A percentile compares a stretch with the other conserved stretches of the same genome.
Conservation (phyloP, 2,113 vertebrate genomes). For the Arothron firmamentum region DNA sequence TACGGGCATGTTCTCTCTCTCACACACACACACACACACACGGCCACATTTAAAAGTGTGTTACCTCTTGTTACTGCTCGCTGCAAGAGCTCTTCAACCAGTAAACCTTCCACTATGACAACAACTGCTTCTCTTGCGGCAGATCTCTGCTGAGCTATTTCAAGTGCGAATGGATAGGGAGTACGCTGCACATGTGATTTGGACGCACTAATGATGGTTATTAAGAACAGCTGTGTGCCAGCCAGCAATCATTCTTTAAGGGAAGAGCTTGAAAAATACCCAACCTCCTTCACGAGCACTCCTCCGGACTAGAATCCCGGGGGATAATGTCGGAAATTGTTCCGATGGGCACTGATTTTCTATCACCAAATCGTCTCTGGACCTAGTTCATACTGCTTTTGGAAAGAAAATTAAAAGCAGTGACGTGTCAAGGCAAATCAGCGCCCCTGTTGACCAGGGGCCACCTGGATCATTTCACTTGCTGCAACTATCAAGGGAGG, state of each 20-base stretch:
- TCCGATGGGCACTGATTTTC: slow-evolving; percentile 20
- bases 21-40: no score
- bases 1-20: no score
- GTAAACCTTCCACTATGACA: not conserved
- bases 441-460: slow-evolving; percentile 19
- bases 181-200: slow-evolving; percentile 41
- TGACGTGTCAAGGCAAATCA: slow-evolving; percentile 3
- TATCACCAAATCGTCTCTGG: no score
- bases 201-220: slow-evolving; percentile 63
- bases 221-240: slow-evolving; percentile 68
- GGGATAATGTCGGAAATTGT: slow-evolving; percentile 2
- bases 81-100: no score
- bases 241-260: slow-evolving; percentile 24
- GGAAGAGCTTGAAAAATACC: slow-evolving; percentile 11
- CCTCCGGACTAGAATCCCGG: slow-evolving; percentile 27
- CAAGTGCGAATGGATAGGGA: slow-evolving; percentile 32
- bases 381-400: not conserved
- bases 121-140: slow-evolving; percentile 10
- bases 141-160: slow-evolving; percentile 4
- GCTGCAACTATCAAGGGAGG: slow-evolving; percentile 20
- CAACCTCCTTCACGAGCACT: slow-evolving; percentile 9
- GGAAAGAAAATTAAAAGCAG: no score
- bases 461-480: slow-evolving; percentile 38
- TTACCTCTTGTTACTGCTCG: no score
- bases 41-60: no score